phyloP scores from a whole-genome alignment of 2,113 vertebrate genomes.

The Peromyscus californicus region DNA sequence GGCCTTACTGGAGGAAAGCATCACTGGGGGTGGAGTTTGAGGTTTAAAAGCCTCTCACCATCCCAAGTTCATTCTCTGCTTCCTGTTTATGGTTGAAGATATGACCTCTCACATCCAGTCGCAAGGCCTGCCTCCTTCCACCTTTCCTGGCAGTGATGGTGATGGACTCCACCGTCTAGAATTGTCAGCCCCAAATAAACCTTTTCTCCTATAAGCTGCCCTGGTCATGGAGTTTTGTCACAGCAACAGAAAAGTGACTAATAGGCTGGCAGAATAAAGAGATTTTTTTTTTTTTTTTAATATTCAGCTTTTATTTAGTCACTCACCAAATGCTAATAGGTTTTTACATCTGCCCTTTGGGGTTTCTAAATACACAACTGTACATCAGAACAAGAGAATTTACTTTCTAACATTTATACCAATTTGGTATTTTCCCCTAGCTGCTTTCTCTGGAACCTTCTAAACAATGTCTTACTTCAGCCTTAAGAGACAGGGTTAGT shows the following conservation, averaged over 20 bases:
- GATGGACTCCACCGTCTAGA: background rate
- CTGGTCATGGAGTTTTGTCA: background rate
- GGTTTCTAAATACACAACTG: constrained; percentile 49
- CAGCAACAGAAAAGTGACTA: background rate
- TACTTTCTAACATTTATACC: constrained; percentile 34
- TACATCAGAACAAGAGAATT: constrained; percentile 24
- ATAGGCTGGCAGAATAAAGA: background rate
- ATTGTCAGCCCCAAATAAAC: background rate
- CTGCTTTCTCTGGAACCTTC: constrained; percentile 26
- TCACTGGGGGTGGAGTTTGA: background rate
- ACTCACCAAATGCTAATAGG: constrained; percentile 6
- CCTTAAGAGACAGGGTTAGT: constrained; percentile 31
- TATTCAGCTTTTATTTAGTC: constrained; percentile 65
- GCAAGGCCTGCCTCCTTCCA: too few relatives aligned
- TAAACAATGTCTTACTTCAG: constrained; percentile 25
- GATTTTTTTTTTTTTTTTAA: background rate
- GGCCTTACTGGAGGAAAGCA: background rate
- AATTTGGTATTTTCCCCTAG: constrained; percentile 27
- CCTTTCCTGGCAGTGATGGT: background rate
- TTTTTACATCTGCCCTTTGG: constrained; percentile 26
- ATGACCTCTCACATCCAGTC: background rate
- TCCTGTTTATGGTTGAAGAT: background rate
- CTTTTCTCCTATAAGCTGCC: background rate
- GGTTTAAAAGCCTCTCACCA: background rate
- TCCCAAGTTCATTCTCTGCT: background rate